These are phyloP conservation scores for Psephotus haematonotus DNA, from an alignment of 2,113 vertebrate genomes.

Conservation along the genomic window DNA sequence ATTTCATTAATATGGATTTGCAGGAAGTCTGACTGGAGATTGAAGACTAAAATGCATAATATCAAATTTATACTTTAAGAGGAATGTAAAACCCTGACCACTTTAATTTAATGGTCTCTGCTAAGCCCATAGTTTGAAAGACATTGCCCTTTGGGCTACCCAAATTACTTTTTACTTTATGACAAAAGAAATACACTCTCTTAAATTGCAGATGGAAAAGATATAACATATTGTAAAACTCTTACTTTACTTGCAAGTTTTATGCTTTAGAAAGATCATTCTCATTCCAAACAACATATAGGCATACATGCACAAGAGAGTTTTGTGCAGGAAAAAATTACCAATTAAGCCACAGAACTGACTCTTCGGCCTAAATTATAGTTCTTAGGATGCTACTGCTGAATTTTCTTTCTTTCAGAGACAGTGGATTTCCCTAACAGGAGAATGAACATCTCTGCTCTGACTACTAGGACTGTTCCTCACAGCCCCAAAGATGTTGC, in stretches of 20 bases:
- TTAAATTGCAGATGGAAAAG: slow-evolving; percentile 6
- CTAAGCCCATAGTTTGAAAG: not conserved
- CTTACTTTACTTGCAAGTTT: not conserved
- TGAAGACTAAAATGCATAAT: slow-evolving; percentile 22
- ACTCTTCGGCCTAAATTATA: not conserved
- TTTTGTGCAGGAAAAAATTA: not conserved
- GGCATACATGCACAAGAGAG: not conserved
- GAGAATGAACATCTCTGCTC: not conserved
- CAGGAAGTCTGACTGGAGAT: slow-evolving; percentile 32
- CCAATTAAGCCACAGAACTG: not conserved
- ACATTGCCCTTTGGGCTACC: slow-evolving; percentile 21
- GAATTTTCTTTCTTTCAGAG: not conserved
- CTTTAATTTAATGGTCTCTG: slow-evolving; percentile 49
- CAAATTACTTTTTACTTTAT: slow-evolving; percentile 6
- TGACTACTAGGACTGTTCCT: not conserved
- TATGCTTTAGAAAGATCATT: not conserved
- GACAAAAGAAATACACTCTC: not conserved
- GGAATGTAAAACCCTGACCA: slow-evolving; percentile 32
- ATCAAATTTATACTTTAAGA: slow-evolving; percentile 35
- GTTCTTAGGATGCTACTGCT: not conserved
- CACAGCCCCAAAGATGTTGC: not conserved
- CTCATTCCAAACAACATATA: not conserved
- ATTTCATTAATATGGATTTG: slow-evolving; percentile 57
- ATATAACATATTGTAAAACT: not conserved
- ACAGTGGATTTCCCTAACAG: not conserved